A percentile compares a stretch with the other conserved stretches of the same genome.
phyloP scores from a whole-genome alignment of 2,888 invertebrate species.

The Calameuta filiformis region DNA sequence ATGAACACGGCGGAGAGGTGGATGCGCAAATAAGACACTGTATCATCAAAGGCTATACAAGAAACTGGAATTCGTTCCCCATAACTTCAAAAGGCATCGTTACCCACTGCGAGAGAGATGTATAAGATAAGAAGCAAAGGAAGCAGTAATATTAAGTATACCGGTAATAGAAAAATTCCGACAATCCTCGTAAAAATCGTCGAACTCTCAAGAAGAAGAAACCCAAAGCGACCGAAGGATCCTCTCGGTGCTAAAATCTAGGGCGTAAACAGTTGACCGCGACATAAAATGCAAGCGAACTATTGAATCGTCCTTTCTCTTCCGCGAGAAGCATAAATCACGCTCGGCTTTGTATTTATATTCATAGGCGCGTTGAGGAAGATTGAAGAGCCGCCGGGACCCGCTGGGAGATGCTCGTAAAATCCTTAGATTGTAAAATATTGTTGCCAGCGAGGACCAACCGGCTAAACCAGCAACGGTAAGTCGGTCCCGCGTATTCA shows the following conservation, averaged over 20 bases:
- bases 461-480: not conserved
- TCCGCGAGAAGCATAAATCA: slow-evolving; percentile 54
- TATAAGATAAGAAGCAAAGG: slow-evolving; percentile 7
- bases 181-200: slow-evolving; percentile 48
- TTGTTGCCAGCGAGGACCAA: slow-evolving; percentile 43
- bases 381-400: slow-evolving; percentile 55
- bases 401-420: slow-evolving; percentile 55
- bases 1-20: not conserved
- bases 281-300: slow-evolving; percentile 51
- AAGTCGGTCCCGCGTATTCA: not conserved
- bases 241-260: slow-evolving; percentile 53
- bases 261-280: slow-evolving; percentile 60
- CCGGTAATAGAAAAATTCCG: not conserved
- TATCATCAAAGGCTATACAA: not conserved
- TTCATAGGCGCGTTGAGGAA: slow-evolving; percentile 60
- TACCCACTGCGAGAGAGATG: not conserved
- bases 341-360: slow-evolving; percentile 58
- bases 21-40: not conserved
- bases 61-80: not conserved
- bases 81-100: not conserved
- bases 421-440: slow-evolving; percentile 60
- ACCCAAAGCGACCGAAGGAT: slow-evolving; percentile 42
- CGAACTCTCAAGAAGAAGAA: slow-evolving; percentile 46
- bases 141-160: not conserved
- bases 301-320: slow-evolving; percentile 49